phyloP scores from a whole-genome alignment of 2,888 invertebrate species.

The Caenorhabditis afra region DNA sequence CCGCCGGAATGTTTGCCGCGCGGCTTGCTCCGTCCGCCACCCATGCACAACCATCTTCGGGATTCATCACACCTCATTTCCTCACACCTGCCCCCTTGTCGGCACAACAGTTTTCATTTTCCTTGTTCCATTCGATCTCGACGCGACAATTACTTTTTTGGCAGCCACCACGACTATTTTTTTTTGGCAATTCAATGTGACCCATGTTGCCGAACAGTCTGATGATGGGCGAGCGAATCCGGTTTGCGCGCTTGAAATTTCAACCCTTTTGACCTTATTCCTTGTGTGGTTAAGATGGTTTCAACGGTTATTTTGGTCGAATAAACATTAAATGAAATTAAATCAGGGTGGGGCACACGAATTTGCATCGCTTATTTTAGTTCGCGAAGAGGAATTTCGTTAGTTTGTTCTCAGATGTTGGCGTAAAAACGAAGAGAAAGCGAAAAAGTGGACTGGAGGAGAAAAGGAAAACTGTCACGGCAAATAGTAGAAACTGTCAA shows the following conservation, averaged over 20 bases:
- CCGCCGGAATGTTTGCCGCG: slow-evolving; percentile 47
- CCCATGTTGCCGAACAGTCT: background rate
- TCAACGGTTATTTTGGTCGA: background rate
- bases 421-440: slow-evolving; percentile 8
- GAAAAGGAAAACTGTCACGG: slow-evolving; percentile 41
- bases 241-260: slow-evolving; percentile 11
- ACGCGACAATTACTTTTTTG: slow-evolving; percentile 13
- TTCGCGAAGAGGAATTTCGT: background rate
- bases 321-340: slow-evolving; percentile 20
- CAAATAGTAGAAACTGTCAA: slow-evolving; percentile 54
- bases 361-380: slow-evolving; percentile 37
- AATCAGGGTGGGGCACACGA: slow-evolving; percentile 22
- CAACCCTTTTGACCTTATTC: slow-evolving; percentile 38
- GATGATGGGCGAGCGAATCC: slow-evolving; percentile 6
- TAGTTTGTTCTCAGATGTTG: slow-evolving; percentile 22
- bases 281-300: slow-evolving; percentile 3
- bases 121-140: slow-evolving; percentile 6
- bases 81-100: slow-evolving; percentile 36
- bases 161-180: background rate
- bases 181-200: slow-evolving; percentile 24
- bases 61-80: slow-evolving; percentile 58
- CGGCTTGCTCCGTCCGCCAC: slow-evolving; percentile 48
- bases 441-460: slow-evolving; percentile 17
- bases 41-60: slow-evolving; percentile 54
- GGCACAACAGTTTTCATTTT: slow-evolving; percentile 20